Evolutionary conservation across 2,113 vertebrate species (phyloP).

Genomic region (Sclerurus mexicanus): DNA sequence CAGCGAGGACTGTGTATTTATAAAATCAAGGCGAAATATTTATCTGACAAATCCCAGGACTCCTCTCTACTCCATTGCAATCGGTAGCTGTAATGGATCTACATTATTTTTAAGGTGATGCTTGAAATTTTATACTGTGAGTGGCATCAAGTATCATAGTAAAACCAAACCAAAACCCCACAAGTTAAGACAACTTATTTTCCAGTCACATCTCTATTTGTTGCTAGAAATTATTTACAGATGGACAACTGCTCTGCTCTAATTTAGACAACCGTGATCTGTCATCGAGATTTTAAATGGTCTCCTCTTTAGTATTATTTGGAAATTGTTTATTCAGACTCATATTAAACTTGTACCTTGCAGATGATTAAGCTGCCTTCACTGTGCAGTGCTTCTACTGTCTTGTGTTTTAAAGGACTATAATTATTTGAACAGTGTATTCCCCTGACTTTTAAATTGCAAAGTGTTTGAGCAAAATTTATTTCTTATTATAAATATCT

Average conservation of each 20-base stretch:
- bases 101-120: neutral
- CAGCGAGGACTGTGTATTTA: neutral
- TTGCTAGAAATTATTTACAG: neutral
- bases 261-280: neutral
- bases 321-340: neutral
- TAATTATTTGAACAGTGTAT: neutral
- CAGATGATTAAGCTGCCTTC: neutral
- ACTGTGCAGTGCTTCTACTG: rapidly evolving
- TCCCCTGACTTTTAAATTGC: neutral
- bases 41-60: neutral
- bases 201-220: neutral
- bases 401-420: neutral
- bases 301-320: neutral
- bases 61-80: neutral
- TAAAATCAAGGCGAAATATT: neutral
- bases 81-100: neutral
- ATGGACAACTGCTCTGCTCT: neutral
- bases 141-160: neutral
- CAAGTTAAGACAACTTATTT: neutral
- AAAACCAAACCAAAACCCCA: neutral
- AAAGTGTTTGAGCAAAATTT: neutral
- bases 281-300: neutral
- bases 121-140: neutral
- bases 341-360: neutral
- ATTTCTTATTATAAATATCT: neutral